Percentiles rank a stretch among this genome's conserved stretches.
phyloP scores from a whole-genome alignment of 1,140 invertebrate species.

The Lutraria rhynchaena region DNA sequence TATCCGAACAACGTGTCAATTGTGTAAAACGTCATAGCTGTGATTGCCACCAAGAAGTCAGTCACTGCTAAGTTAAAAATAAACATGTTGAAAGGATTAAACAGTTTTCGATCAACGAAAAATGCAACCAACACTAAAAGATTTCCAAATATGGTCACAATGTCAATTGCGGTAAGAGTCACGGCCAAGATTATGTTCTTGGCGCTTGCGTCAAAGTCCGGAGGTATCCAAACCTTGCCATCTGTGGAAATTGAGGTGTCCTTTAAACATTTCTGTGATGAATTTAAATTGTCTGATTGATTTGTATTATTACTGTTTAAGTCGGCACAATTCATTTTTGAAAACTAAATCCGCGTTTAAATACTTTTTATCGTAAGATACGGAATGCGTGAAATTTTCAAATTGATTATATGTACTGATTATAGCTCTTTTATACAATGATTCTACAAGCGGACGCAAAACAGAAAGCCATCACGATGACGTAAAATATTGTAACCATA shows the following conservation, averaged over 20 bases:
- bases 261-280: too few species aligned
- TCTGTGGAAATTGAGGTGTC: not conserved
- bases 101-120: slow-evolving; percentile 14
- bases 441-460: too few species aligned
- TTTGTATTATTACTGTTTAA: too few species aligned
- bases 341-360: too few species aligned
- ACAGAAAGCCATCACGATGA: too few species aligned
- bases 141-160: slow-evolving; percentile 48
- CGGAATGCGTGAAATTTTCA: too few species aligned
- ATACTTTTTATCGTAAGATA: too few species aligned
- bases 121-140: slow-evolving; percentile 41
- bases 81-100: slow-evolving; percentile 52
- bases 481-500: too few species aligned
- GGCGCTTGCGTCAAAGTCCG: slow-evolving; percentile 22
- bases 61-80: slow-evolving; percentile 54
- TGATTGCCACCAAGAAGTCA: slow-evolving; percentile 46
- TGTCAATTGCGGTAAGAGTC: slow-evolving; percentile 20
- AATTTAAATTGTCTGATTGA: too few species aligned
- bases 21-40: slow-evolving; percentile 56
- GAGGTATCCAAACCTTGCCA: not conserved
- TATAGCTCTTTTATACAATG: too few species aligned
- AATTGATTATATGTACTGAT: too few species aligned
- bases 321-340: too few species aligned
- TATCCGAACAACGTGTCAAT: slow-evolving; percentile 48
- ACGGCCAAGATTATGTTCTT: slow-evolving; percentile 25